Evolutionary conservation across 2,113 vertebrate species (phyloP).

Genomic region (Morone saxatilis): DNA sequence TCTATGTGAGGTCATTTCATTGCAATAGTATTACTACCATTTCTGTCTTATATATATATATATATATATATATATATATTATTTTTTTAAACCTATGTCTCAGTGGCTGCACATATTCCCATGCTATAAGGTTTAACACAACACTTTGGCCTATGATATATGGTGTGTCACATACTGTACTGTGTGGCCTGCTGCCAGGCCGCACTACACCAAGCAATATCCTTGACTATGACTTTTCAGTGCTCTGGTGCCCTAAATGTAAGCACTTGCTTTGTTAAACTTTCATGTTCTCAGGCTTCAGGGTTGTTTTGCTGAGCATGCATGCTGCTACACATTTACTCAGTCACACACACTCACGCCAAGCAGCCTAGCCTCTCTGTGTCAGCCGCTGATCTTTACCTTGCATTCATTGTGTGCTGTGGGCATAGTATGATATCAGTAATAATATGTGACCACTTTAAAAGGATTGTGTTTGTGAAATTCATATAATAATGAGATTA

Average conservation of each 20-base stretch:
- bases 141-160: neutral
- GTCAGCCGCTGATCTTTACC: neutral
- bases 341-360: slow-evolving; percentile 2
- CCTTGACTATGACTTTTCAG: neutral
- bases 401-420: neutral
- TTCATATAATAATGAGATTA: neutral
- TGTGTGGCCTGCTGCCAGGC: neutral
- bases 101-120: neutral
- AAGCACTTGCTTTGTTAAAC: slow-evolving; percentile 50
- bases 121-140: neutral
- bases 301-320: slow-evolving; percentile 35
- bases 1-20: neutral
- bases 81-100: neutral
- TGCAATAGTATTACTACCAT: neutral
- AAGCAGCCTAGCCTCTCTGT: neutral
- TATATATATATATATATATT: neutral
- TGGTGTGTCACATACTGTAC: neutral
- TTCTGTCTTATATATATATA: neutral
- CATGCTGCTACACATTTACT: slow-evolving; percentile 25
- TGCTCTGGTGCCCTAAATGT: slow-evolving; percentile 29
- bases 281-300: slow-evolving; percentile 30
- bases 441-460: neutral
- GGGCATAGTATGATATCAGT: neutral
- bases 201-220: slow-evolving; percentile 1
- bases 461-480: neutral